Evolutionary conservation across 2,113 vertebrate species (phyloP).

Genomic region (Chloropsis hardwickii): DNA sequence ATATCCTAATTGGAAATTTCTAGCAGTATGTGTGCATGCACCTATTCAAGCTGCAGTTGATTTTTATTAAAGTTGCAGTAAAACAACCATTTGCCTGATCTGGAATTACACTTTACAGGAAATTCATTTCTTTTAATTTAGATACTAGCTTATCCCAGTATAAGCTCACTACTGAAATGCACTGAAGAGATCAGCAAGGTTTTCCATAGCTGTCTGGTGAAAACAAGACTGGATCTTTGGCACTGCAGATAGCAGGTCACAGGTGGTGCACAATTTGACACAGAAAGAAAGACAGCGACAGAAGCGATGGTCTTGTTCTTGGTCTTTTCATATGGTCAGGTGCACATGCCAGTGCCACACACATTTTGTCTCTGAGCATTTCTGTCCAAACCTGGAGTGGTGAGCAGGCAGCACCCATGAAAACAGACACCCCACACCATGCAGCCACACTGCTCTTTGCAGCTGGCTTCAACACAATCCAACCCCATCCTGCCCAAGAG

Average conservation of each 20-base stretch:
- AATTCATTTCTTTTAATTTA: conserved; percentile 45
- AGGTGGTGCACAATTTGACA: background rate
- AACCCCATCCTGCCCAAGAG: background rate
- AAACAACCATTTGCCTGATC: conserved; percentile 37
- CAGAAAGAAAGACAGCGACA: background rate
- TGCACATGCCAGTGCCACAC: background rate
- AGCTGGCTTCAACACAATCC: background rate
- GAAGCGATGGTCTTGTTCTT: background rate
- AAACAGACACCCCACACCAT: fast-evolving
- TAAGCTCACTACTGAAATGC: background rate
- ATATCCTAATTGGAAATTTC: conserved; percentile 73
- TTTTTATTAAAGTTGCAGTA: conserved; percentile 67
- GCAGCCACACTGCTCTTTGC: background rate
- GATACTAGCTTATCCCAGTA: background rate
- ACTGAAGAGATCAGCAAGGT: background rate
- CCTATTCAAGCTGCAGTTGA: conserved; percentile 67
- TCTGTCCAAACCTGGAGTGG: background rate
- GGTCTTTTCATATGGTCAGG: background rate
- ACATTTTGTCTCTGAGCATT: background rate
- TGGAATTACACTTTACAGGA: conserved; percentile 40
- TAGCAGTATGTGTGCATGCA: conserved; percentile 55
- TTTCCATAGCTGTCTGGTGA: background rate
- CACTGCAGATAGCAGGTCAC: background rate
- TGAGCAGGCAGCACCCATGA: fast-evolving
- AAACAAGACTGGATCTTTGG: background rate